Base-by-base conservation (phyloP, 2,888 invertebrate species). In the Conops quadrifasciatus region DNA sequence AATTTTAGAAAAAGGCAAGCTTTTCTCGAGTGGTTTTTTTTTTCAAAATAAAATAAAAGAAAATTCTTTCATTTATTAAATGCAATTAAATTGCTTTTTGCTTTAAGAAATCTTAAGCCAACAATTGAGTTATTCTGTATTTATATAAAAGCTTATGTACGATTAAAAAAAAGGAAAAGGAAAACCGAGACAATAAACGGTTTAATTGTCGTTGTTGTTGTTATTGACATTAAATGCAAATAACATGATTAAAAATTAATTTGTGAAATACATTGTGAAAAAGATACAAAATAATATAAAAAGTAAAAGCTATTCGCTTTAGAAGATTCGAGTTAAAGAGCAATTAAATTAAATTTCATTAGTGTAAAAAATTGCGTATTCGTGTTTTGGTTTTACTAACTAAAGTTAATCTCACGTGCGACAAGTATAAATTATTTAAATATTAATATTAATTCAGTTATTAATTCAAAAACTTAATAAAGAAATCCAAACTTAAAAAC, bases 361-460 rank as follows among this genome's bases (percentile, higher is more conserved):
- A 36, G 19, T 19, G 2, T 1, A 36, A 47, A 64, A 49, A 64
- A 51, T 51, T 53, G 49, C 65, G 19, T 24, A 47, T 51, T 66
- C 13, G 19, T 51, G 2, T 19, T 28, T 21, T 13, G 16, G 19
- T 56, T 21, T 45, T 26, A 64, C 45, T 21, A 45, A 64, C 49
- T 45, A 28, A 19, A 58, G 24, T 36, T 67, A 67, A 67, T 67
- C 67, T 67, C 67, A 56, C 45, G 45, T 58, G 67, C 58, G 56
- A 58, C 58, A 24, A 56, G 67, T 58, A 51, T 56, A 24, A 11
- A n/a, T n/a, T 56, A 26, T 63, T 45, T 11, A 47, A 19, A 49
- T 47, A 49, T 16, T 47, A 45, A 63, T 21, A 63, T 47, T 24
- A 30, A 47, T 45, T 19, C n/a, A 30, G 56, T 28, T 36, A 56